Base-by-base conservation (phyloP, 2,797 vertebrate genomes). In the Eptatretus atami region DNA sequence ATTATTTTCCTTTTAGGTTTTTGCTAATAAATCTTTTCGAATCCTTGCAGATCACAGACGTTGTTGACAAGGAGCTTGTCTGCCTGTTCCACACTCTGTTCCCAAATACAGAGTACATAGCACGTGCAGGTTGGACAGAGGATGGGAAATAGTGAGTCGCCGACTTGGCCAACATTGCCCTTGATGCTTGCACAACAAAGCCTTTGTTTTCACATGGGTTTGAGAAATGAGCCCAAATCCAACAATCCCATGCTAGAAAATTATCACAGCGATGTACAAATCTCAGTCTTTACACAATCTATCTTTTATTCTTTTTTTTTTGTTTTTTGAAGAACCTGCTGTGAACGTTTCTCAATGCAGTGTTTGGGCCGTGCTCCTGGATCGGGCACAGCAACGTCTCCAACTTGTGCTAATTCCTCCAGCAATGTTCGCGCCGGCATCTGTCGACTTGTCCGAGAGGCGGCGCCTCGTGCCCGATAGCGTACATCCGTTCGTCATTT, bases 291-390 rank as follows among this genome's bases (percentile, higher is more conserved):
- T 44, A 3, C 31, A 44, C 31, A 44, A 44, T 44, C 31, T 44
- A 44, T 44, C 31, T 44, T 44, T 44, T 44, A 44, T 44, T 44
- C 31, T 8, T 44, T 44, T 44, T 2, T 44, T 44, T 44, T 44
- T 44, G 19, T 44, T 44, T 44, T 44, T 8, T 44, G 31, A 44
- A 44, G 31, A 44, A 44, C 31, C 31, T 44, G 31, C 31, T 44
- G 31, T 44, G 31, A 44, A 44, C 31, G 31, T 44, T 60, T 1
- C 54, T 68, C 12, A 65, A 57, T 61, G 11, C 68, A 96, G 90
- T 44, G 86, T 86, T 67, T 93, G 88, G 87, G 85, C 86, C 52
- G 86, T 87, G 78, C 75, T 96, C 65, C 74, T 95, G 65, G 84
- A 96, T 72, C 80, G 90, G 67, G 82, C 81, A 67, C 90, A 96